Evolutionary conservation across 2,113 vertebrate species (phyloP), one percentile per base, ranked within the genome.

Genomic region (Nothobranchius furzeri): DNA sequence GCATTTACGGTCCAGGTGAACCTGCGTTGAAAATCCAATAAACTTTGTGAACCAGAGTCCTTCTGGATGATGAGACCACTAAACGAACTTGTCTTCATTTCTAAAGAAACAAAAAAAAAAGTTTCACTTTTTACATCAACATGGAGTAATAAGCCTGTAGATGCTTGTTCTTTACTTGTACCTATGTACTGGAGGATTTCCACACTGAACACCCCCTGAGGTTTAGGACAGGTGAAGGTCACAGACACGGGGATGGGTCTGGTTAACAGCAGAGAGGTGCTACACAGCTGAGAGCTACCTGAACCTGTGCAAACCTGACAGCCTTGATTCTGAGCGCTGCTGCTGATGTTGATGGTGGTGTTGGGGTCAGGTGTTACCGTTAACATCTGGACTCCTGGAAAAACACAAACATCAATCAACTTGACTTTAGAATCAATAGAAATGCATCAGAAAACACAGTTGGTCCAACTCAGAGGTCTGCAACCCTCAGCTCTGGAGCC

Each of bases 1-100:
- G 93, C 90, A 0, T 12, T 92, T 73, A 97, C 79, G 0, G 93
- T 91, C 97, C 96, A 99, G 81, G 68, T 77, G 68, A 93, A 97
- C 1, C 87, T 96, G 61, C 90, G 95, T 68, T 94, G 93, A 73
- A 98, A 95, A 25, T 35, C 48, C 43, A 87, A 85, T 2, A 89
- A 42, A 12, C 59, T 64, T 0, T 0, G 52, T 0, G 86, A 79
- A 46, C 83, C 85, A 14, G 85, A 60, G 37, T 94, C 89, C 3
- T 92, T 50, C 42, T 70, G 84, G 30, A 91, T 73, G 60, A 95
- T 92, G 60, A 90, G 90, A 4, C 86, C 86, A 7, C 94, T 48
- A 14, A 14, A 96, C 0, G 17, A 83, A 60, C 85, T 67, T 0
- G 76, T 70, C n/a, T 73, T 75, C 53, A 94, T 95, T 70, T 79